Evolutionary conservation across 2,797 vertebrate genomes (phyloP), one percentile per base, ranked within the genome.

Genomic region (Ceyx erithaca): DNA sequence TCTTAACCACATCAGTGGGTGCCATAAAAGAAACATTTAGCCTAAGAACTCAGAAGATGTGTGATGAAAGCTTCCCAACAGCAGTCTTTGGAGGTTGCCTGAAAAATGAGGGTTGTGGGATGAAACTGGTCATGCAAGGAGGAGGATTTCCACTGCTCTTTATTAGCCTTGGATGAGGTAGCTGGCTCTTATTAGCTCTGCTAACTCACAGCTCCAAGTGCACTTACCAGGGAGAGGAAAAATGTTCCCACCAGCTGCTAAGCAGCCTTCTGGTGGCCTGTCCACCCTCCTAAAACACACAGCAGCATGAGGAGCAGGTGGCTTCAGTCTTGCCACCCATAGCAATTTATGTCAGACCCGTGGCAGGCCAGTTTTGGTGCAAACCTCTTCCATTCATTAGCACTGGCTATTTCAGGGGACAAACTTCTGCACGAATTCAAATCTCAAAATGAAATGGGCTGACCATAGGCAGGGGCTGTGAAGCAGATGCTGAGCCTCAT

Each of bases 71-170:
- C 83, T 93, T 68, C 76, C 70, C 71, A 78, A 5, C 10, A 81
- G 82, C 92, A 93, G 61, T 46, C 87, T 82, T 92, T 72, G 70
- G 85, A 89, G 70, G n/a, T 51, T 89, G 68, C 58, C 45, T 92
- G 59, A 83, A 63, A 92, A 94, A 95, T 96, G 89, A 86, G 89
- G 55, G 33, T 85, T 89, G 62, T 80, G 83, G 68, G 80, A 81
- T 91, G 66, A 87, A 96, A 91, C 45, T 78, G 80, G 71, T 84
- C 61, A 37, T 68, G 77, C 66, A 78, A 66, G 68, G 87, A 91
- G 55, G 45, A 89, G 57, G 52, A 85, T 95, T 94, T 94, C 66
- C 70, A 18, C 69, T 90, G n/a, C 58, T 83, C 22, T 76, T 37
- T 83, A 15, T 79, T 91, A 4, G 2, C 26, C 69, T 82, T 1